phyloP scores from a whole-genome alignment of 1,140 invertebrate genomes.

The Eurosta solidaginis region DNA sequence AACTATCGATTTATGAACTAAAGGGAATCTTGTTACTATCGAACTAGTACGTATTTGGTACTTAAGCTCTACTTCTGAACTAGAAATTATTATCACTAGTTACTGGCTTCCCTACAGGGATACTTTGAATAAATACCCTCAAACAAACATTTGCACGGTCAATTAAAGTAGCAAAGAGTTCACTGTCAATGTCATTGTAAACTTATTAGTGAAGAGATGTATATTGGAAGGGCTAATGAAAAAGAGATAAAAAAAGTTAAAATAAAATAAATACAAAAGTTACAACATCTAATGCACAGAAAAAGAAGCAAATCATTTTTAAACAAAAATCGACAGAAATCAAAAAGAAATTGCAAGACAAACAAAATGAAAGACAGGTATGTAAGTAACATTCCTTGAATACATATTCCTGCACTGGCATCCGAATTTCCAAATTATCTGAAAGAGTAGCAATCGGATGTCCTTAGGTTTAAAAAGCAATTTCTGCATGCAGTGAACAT shows the following conservation, averaged over 20 bases:
- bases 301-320: background rate
- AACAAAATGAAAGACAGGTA: background rate
- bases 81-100: no score
- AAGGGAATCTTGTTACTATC: no score
- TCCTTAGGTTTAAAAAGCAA: no score
- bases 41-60: no score
- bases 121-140: background rate
- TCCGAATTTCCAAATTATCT: no score
- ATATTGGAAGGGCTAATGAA: background rate
- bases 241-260: background rate
- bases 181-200: slow-evolving; percentile 16
- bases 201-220: background rate
- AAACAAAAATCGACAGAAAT: background rate
- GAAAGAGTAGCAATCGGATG: no score
- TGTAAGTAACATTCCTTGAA: no score
- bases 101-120: background rate
- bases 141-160: background rate
- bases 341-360: background rate
- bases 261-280: background rate
- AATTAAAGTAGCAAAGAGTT: background rate
- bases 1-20: no score
- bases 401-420: no score
- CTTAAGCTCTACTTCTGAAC: no score
- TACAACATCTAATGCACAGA: background rate
- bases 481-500: no score